phyloP scores from a whole-genome alignment of 23 tunicate genomes.

The Ciona savignyi region DNA sequence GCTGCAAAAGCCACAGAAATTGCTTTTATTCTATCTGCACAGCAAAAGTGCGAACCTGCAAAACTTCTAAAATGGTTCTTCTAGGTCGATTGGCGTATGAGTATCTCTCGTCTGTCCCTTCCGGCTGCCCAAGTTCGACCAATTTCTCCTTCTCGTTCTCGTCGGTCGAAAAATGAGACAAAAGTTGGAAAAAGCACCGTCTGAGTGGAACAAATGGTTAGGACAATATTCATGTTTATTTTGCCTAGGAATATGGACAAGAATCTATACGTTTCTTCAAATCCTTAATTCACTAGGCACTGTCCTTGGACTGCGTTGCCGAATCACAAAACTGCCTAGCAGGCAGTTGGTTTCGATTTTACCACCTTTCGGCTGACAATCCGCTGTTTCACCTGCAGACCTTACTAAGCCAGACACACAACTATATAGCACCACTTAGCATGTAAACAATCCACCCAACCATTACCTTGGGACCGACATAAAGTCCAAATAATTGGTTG shows the following conservation, averaged over 20 bases:
- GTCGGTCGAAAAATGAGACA: constrained; percentile 46
- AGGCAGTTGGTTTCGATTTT: no score
- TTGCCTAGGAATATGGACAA: no score
- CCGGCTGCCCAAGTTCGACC: constrained; percentile 70
- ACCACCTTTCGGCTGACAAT: no score
- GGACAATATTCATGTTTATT: no score
- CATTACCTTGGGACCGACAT: constrained; percentile 84
- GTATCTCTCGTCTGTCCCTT: constrained; percentile 98
- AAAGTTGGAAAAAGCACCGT: constrained; percentile 64
- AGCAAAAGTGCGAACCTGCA: constrained; percentile 31
- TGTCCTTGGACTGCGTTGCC: no score
- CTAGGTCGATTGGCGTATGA: constrained; percentile 95
- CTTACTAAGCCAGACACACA: no score
- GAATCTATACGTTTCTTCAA: no score
- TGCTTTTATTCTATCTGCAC: background rate
- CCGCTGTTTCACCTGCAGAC: no score
- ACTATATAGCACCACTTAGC: no score
- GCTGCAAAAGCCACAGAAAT: background rate
- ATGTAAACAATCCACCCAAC: background rate
- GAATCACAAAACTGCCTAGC: no score
- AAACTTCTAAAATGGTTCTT: constrained; percentile 77
- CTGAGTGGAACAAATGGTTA: constrained; percentile 21
- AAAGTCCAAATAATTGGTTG: constrained; percentile 65
- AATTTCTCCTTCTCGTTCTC: constrained; percentile 79
- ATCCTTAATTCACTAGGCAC: no score